phyloP scores from a whole-genome alignment of 1,140 invertebrate species.

The Formica exsecta region DNA sequence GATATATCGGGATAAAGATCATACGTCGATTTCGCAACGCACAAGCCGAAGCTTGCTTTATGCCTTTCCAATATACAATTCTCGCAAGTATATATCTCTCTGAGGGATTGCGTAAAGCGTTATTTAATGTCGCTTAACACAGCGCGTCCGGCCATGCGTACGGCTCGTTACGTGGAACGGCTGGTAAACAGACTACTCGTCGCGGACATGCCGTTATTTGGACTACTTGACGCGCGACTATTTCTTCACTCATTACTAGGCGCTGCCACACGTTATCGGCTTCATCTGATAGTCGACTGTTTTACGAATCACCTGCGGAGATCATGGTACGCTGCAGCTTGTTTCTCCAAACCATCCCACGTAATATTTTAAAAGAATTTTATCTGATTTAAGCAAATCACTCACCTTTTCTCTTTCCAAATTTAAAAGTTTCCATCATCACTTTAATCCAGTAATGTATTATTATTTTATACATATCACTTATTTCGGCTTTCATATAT shows the following conservation, averaged over 20 bases:
- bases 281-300: conserved; percentile 31
- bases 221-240: conserved; percentile 38
- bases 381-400: conserved; percentile 13
- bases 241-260: conserved; percentile 19
- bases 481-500: neutral
- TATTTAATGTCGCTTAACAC: conserved; percentile 47
- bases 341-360: neutral
- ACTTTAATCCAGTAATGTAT: neutral
- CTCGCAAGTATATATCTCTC: conserved; percentile 22
- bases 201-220: conserved; percentile 15
- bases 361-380: conserved; percentile 17
- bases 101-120: conserved; percentile 29
- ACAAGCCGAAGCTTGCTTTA: conserved; percentile 27
- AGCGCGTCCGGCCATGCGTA: neutral
- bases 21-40: conserved; percentile 37
- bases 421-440: neutral
- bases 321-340: conserved; percentile 12
- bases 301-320: neutral
- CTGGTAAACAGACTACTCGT: conserved; percentile 20
- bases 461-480: neutral
- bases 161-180: conserved; percentile 23
- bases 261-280: neutral
- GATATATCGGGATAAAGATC: conserved; percentile 47
- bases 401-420: neutral
- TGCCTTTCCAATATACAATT: conserved; percentile 40